Conservation (phyloP, 2,888 invertebrate genomes). For the Alviniconcha strummeri region DNA sequence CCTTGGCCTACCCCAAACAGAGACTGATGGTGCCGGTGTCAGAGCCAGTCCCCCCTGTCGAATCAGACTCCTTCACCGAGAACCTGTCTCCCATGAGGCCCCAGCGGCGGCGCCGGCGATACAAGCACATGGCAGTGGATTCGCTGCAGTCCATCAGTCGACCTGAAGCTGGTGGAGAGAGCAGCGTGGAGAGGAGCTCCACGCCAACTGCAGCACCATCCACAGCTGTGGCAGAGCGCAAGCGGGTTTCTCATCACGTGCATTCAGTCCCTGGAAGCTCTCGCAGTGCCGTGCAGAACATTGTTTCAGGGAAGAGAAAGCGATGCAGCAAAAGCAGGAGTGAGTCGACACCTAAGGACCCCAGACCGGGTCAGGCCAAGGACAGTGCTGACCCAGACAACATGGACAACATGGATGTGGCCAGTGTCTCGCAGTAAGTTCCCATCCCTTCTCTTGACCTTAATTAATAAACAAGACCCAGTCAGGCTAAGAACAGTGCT, state of each 20-base stretch:
- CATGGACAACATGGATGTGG: constrained; percentile 55
- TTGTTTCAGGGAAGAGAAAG: constrained; percentile 60
- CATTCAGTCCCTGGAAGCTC: neutral
- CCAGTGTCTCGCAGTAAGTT: constrained; percentile 59
- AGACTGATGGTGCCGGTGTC: constrained; percentile 59
- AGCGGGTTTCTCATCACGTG: neutral
- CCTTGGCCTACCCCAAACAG: constrained; percentile 54
- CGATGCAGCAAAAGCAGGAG: constrained; percentile 53
- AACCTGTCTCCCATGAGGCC: constrained; percentile 88
- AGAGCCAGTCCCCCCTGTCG: constrained; percentile 67
- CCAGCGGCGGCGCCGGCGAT: constrained; percentile 87
- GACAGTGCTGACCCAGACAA: constrained; percentile 38
- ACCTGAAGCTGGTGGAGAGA: constrained; percentile 4
- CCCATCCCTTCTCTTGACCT: too few relatives aligned
- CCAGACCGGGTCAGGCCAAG: constrained; percentile 22
- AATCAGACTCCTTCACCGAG: constrained; percentile 91
- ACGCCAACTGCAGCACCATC: constrained; percentile 15
- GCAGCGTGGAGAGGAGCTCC: constrained; percentile 11
- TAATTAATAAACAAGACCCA: too few relatives aligned
- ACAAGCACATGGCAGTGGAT: constrained; percentile 93
- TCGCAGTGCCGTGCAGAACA: neutral
- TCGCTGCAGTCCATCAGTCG: constrained; percentile 65
- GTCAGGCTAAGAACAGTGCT: too few relatives aligned
- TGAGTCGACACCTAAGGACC: constrained; percentile 36
- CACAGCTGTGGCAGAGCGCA: neutral